Evolutionary conservation across 2,797 vertebrate species (phyloP), one percentile per base, ranked within the genome.

Genomic region (Carduelis carduelis): DNA sequence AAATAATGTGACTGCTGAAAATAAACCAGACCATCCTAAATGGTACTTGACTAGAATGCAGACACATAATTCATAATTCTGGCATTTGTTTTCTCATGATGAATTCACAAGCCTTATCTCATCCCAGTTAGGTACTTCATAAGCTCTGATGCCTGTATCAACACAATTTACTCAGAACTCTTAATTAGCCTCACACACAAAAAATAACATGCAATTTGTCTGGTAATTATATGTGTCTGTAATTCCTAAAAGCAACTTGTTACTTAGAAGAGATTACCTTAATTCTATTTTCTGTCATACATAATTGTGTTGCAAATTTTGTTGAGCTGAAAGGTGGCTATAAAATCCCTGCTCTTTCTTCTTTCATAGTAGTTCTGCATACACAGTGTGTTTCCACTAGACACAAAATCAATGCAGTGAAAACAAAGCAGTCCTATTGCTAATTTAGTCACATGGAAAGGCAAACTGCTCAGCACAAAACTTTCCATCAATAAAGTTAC

Each of bases 201-300:
- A 98, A 97, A 96, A 93, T 93, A 97, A 91, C 94, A 97, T 95
- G 92, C 85, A 97, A 97, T 97, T 97, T 97, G 88, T 91, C 96
- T 96, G 83, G 76, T 97, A 97, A 97, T 98, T 97, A 97, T 91
- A 95, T 98, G 94, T 98, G 97, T 96, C 96, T 96, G 86, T 92
- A 96, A 96, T 85, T 92, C 83, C 92, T 97, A 90, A 96, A 97
- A 98, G 94, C 91, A 97, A 97, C 83, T 97, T 96, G 95, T 97
- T 97, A 97, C 95, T 95, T 94, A 93, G 79, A 97, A 97, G 83
- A 97, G 90, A 98, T 97, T 96, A 97, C 95, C 95, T 98, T 97
- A 97, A 97, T 98, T 97, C 80, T 97, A 76, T 97, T 97, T 97
- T 95, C 95, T 97, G 82, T 94, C 23, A 0, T 86, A 95, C 76